Evolutionary conservation across 2,113 vertebrate species (phyloP).

Genomic region (Chamaea fasciata): DNA sequence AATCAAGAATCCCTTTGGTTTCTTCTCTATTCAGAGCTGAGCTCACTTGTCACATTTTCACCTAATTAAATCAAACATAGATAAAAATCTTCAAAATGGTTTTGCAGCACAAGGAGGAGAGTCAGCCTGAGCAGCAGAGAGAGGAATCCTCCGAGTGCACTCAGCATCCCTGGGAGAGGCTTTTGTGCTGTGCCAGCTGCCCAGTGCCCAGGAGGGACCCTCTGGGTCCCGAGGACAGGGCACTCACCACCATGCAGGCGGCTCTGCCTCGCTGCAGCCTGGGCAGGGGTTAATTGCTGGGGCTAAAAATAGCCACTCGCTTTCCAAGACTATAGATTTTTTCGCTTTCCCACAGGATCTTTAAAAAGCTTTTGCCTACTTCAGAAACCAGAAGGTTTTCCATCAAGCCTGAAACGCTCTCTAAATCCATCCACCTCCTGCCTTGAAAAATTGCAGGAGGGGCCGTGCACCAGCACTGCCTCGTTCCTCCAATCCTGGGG

Average conservation of each 20-base stretch:
- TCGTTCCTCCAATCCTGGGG: accelerated
- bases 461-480: neutral
- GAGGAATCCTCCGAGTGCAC: neutral
- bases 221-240: neutral
- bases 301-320: neutral
- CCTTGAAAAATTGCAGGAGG: neutral
- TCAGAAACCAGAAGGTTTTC: neutral
- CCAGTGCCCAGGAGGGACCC: accelerated
- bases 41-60: neutral
- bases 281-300: neutral
- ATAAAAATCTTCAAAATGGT: neutral
- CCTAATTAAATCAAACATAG: neutral
- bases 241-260: accelerated
- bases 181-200: neutral
- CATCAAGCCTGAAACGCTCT: neutral
- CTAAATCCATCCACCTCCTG: neutral
- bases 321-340: neutral
- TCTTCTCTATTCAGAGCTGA: neutral
- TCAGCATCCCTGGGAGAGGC: neutral
- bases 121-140: neutral
- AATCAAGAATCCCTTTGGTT: neutral
- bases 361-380: neutral
- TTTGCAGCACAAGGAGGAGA: neutral
- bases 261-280: neutral
- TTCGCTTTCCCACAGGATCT: neutral